phyloP scores from a whole-genome alignment of 2,797 vertebrate species.

The Sebastes matsubarae region DNA sequence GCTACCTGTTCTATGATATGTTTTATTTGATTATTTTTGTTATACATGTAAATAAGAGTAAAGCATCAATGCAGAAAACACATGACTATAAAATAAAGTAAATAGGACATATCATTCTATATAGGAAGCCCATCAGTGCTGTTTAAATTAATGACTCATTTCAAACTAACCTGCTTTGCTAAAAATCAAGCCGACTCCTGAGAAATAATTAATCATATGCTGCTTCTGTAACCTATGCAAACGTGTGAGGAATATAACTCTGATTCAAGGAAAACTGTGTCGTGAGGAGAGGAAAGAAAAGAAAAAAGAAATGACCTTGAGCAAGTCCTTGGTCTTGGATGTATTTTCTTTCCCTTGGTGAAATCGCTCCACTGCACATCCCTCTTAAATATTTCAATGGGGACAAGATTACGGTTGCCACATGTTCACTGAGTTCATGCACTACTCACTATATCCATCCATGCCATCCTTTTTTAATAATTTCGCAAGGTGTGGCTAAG shows the following conservation, averaged over 20 bases:
- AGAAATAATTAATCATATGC: neutral
- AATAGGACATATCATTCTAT: neutral
- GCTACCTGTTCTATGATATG: neutral
- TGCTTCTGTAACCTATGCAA: slow-evolving; percentile 9
- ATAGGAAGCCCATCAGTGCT: neutral
- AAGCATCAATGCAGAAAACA: neutral
- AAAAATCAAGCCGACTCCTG: neutral
- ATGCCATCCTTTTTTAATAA: slow-evolving; percentile 17
- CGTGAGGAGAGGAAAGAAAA: neutral
- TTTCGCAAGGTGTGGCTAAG: slow-evolving; percentile 32
- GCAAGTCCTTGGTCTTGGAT: slow-evolving; percentile 46
- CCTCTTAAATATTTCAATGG: slow-evolving; percentile 54
- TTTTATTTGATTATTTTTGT: neutral
- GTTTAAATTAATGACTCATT: slow-evolving; percentile 6
- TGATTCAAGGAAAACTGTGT: slow-evolving; percentile 20
- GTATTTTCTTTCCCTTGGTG: slow-evolving; percentile 44
- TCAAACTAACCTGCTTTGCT: slow-evolving; percentile 23
- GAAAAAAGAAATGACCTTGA: slow-evolving; percentile 62
- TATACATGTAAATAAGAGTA: neutral
- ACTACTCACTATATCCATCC: slow-evolving; percentile 13
- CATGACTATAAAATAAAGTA: neutral
- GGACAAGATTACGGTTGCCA: slow-evolving; percentile 41
- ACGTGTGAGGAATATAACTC: slow-evolving; percentile 1
- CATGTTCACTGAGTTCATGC: slow-evolving; percentile 29
- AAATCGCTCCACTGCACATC: slow-evolving; percentile 48